These are phyloP conservation scores for Scophthalmus maximus DNA, from an alignment of 2,113 vertebrate species.

Conservation along the genomic window DNA sequence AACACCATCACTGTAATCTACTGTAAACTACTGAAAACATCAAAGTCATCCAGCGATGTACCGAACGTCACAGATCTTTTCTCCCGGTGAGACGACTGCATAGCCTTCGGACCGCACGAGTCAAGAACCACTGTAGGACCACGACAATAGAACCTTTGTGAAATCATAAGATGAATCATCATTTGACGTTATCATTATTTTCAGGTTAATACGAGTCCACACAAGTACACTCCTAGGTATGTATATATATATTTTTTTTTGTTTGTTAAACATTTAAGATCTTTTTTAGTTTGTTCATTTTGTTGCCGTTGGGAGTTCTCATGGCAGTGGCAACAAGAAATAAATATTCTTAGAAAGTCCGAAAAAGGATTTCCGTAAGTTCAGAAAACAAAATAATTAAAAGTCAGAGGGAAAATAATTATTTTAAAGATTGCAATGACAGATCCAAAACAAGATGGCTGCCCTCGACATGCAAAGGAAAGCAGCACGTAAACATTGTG, in stretches of 20 bases:
- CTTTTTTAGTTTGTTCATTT: conserved; percentile 59
- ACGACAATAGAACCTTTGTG: conserved; percentile 60
- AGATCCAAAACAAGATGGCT: conserved; percentile 47
- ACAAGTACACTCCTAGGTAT: conserved; percentile 78
- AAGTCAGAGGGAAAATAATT: conserved; percentile 25
- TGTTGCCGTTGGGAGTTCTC: conserved; percentile 56
- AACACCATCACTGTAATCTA: conserved; percentile 43
- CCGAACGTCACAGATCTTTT: too few relatives aligned
- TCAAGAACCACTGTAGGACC: conserved; percentile 57
- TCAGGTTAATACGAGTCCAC: conserved; percentile 74
- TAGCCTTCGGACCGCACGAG: conserved; percentile 41
- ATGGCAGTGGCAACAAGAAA: conserved; percentile 61
- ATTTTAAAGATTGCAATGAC: conserved; percentile 8
- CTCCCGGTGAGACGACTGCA: conserved; percentile 52
- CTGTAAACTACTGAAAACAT: conserved; percentile 27
- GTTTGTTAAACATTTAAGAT: conserved; percentile 70
- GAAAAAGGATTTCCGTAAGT: conserved; percentile 50
- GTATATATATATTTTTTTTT: not conserved
- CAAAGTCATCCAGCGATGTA: conserved; percentile 9
- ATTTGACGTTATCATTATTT: conserved; percentile 46
- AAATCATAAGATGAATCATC: conserved; percentile 43
- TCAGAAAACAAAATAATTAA: conserved; percentile 3
- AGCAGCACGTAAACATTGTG: conserved; percentile 57
- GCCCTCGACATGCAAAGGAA: conserved; percentile 66
- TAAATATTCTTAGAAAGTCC: conserved; percentile 56